phyloP scores from a whole-genome alignment of 1,140 invertebrate species.

The Onthophagus taurus region DNA sequence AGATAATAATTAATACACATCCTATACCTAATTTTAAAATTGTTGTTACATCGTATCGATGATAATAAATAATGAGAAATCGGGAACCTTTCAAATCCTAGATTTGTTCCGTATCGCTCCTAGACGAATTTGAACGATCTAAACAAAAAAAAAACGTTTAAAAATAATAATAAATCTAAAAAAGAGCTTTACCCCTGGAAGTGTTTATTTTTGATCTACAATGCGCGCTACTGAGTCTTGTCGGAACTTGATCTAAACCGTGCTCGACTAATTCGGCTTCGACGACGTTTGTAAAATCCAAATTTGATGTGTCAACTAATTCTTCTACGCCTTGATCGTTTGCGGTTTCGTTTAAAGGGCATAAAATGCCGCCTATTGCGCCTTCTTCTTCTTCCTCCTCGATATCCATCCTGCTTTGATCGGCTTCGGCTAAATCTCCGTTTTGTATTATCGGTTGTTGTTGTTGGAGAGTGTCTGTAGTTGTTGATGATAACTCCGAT shows the following conservation, averaged over 20 bases:
- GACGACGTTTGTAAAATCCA: slow-evolving; percentile 1
- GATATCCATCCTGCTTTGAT: slow-evolving; percentile 29
- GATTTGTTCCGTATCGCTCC: no score
- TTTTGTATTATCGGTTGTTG: slow-evolving; percentile 28
- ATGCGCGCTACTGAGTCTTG: slow-evolving; percentile 28
- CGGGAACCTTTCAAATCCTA: no score
- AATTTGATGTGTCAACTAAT: no score
- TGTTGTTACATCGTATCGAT: no score
- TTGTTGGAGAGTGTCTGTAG: not conserved
- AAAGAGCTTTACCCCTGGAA: slow-evolving; percentile 29
- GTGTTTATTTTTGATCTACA: slow-evolving; percentile 26
- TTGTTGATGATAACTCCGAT: not conserved
- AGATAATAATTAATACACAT: no score
- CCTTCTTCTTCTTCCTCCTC: slow-evolving; percentile 32
- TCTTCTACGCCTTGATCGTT: no score
- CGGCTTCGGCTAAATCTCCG: slow-evolving; percentile 35
- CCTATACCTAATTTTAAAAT: no score
- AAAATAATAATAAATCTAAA: no score
- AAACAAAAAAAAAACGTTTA: no score
- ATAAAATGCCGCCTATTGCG: slow-evolving; percentile 32
- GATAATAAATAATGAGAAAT: no score
- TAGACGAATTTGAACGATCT: no score
- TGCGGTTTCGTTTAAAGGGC: no score
- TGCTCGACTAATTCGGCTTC: slow-evolving; percentile 21
- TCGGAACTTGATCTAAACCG: slow-evolving; percentile 36